Conservation (phyloP, 2,113 vertebrate species). For the Archilochus colubris region DNA sequence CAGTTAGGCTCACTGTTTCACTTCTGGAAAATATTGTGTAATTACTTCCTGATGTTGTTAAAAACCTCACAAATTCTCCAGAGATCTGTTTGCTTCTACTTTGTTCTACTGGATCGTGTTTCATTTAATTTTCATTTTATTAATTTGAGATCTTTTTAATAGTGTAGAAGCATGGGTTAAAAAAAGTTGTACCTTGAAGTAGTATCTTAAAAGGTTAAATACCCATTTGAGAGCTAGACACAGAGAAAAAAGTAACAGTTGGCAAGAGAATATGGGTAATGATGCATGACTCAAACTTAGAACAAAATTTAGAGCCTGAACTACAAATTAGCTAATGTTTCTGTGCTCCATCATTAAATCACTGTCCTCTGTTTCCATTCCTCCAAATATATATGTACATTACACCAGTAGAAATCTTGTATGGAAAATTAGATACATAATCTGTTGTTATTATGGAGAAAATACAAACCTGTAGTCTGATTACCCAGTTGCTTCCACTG, state of each 20-base stretch:
- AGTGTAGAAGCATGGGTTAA: not conserved
- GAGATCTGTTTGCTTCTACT: slow-evolving; percentile 66
- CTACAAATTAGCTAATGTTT: slow-evolving; percentile 39
- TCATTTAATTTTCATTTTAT: slow-evolving; percentile 69
- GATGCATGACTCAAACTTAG: slow-evolving; percentile 48
- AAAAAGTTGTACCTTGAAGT: not conserved
- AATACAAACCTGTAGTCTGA: fast-evolving
- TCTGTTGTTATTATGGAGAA: not conserved
- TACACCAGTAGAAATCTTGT: not conserved
- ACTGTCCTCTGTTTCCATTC: not conserved
- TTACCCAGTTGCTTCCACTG: not conserved
- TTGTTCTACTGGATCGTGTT: slow-evolving; percentile 70
- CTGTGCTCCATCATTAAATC: slow-evolving; percentile 23
- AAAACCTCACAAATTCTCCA: slow-evolving; percentile 70
- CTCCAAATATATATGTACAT: not conserved
- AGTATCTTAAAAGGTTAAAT: slow-evolving; percentile 27
- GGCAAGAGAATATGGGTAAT: slow-evolving; percentile 59
- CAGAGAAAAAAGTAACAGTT: slow-evolving; percentile 9
- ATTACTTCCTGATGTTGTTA: slow-evolving; percentile 78
- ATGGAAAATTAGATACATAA: not conserved
- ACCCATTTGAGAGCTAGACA: not conserved
- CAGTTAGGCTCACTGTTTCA: slow-evolving; percentile 81
- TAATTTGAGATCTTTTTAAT: slow-evolving; percentile 64
- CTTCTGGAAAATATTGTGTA: slow-evolving; percentile 83
- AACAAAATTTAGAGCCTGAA: slow-evolving; percentile 35